Evolutionary conservation across 2,113 vertebrate genomes (phyloP).

Genomic region (Pygoscelis antarcticus): DNA sequence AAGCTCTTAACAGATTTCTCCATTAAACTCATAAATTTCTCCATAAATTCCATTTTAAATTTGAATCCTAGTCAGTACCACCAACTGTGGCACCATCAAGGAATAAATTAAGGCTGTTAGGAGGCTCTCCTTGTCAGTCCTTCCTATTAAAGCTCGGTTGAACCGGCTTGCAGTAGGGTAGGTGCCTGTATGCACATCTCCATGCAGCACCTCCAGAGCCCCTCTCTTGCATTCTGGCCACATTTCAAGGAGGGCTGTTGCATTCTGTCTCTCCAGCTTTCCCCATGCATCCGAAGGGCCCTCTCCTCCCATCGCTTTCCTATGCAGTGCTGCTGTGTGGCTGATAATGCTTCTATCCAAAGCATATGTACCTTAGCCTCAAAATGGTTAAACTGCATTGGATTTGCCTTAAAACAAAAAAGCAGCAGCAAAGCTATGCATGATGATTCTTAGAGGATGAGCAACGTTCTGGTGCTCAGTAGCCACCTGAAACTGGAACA

Average conservation of each 20-base stretch:
- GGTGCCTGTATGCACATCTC: neutral
- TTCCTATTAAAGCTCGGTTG: neutral
- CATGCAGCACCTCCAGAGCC: neutral
- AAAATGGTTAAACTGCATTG: neutral
- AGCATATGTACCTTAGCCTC: neutral
- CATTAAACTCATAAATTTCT: constrained; percentile 66
- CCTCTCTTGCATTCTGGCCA: neutral
- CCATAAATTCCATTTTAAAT: constrained; percentile 61
- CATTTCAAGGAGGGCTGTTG: neutral
- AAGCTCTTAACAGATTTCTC: constrained; percentile 60
- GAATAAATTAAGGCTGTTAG: constrained; percentile 36
- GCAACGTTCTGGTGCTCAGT: neutral
- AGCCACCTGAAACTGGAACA: neutral
- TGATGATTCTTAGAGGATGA: neutral
- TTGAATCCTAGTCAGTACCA: constrained; percentile 52
- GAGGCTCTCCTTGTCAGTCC: neutral
- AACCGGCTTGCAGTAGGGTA: neutral
- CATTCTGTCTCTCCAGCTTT: neutral
- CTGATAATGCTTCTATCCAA: neutral
- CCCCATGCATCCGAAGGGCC: accelerated
- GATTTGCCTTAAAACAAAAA: neutral
- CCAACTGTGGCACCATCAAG: constrained; percentile 48
- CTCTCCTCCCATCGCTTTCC: neutral
- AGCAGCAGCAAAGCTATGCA: neutral
- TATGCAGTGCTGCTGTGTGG: neutral